Evolutionary conservation across 2,888 invertebrate species (phyloP).

Genomic region (Ptilodon capucinus): DNA sequence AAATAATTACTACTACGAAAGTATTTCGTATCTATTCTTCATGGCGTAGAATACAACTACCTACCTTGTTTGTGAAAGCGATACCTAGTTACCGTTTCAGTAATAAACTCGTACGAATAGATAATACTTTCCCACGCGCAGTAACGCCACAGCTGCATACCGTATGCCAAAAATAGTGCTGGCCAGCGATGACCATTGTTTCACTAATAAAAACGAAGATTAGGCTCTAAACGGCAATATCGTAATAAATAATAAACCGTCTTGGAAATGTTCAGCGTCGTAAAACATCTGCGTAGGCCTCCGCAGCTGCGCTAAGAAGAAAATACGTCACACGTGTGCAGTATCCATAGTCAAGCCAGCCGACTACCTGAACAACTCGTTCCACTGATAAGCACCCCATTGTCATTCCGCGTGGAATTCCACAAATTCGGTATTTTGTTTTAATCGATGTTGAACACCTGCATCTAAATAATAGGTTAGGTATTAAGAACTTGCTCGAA

Average conservation of each 20-base stretch:
- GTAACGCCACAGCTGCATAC: constrained; percentile 63
- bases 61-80: too few species aligned
- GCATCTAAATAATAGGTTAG: constrained; percentile 42
- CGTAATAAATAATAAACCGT: constrained; percentile 79
- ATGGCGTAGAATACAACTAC: background rate
- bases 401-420: constrained; percentile 28
- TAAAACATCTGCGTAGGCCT: constrained; percentile 80
- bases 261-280: constrained; percentile 78
- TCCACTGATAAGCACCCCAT: constrained; percentile 47
- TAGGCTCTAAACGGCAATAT: constrained; percentile 80
- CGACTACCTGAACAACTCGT: constrained; percentile 47
- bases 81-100: background rate
- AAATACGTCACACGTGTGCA: constrained; percentile 78
- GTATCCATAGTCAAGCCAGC: constrained; percentile 55
- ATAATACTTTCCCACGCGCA: constrained; percentile 65
- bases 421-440: constrained; percentile 13
- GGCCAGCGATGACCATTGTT: constrained; percentile 75
- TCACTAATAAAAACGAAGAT: constrained; percentile 78
- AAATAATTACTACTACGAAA: too few species aligned
- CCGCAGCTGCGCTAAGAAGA: constrained; percentile 73
- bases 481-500: constrained; percentile 26
- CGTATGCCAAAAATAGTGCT: constrained; percentile 74
- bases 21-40: too few species aligned
- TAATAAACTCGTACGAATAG: constrained; percentile 17
- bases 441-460: constrained; percentile 54